Percentiles rank a stretch among this genome's conserved stretches.
Conservation (phyloP, 2,888 invertebrate species). For the Phyllotreta cruciferae region DNA sequence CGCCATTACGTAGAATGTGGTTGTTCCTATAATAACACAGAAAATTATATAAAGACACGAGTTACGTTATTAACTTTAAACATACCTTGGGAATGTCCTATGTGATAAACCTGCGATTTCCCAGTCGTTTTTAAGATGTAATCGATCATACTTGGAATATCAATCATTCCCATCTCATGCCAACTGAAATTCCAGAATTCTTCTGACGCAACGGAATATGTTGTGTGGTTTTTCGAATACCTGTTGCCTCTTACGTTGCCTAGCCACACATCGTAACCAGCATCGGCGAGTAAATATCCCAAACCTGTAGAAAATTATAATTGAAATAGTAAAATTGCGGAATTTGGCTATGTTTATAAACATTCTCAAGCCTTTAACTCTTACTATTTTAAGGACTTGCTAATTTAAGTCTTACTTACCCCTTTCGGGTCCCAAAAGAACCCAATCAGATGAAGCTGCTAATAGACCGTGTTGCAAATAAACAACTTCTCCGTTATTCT, state of each 20-base stretch:
- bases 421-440: slow-evolving; percentile 61
- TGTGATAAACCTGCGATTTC: slow-evolving; percentile 70
- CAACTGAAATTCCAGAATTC: slow-evolving; percentile 66
- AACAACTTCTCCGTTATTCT: slow-evolving; percentile 49
- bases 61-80: neutral
- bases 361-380: too few relatives aligned
- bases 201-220: slow-evolving; percentile 40
- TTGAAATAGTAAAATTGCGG: slow-evolving; percentile 1
- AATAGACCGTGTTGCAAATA: slow-evolving; percentile 65
- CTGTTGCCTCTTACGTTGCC: slow-evolving; percentile 48
- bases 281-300: slow-evolving; percentile 46
- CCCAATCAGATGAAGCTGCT: slow-evolving; percentile 64
- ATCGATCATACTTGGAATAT: slow-evolving; percentile 84
- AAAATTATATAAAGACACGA: neutral
- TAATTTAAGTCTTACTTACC: neutral
- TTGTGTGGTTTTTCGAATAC: slow-evolving; percentile 42
- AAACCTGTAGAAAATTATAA: slow-evolving; percentile 24
- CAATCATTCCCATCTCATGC: slow-evolving; percentile 81
- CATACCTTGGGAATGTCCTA: slow-evolving; percentile 75
- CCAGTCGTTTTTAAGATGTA: slow-evolving; percentile 67
- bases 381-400: neutral
- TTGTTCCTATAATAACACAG: slow-evolving; percentile 64
- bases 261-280: slow-evolving; percentile 52
- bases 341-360: neutral
- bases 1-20: slow-evolving; percentile 71